Evolutionary conservation across 2,888 invertebrate genomes (phyloP), one percentile per base, ranked within the genome.

Genomic region (Pherbina coryleti): DNA sequence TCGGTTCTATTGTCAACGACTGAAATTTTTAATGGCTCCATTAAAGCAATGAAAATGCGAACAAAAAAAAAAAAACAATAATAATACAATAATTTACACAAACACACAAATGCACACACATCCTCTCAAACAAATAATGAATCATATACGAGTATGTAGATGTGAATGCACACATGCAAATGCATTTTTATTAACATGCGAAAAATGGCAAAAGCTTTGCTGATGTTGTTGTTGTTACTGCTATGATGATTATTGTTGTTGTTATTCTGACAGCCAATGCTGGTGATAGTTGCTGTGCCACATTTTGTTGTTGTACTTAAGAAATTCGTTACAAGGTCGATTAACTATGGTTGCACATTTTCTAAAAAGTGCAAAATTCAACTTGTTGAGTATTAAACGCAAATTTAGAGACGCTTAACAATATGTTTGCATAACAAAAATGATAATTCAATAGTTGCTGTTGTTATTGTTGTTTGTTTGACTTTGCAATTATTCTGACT

Each of bases 1-100:
- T 80, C 79, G 84, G 7, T 79, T 83, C 78, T 83, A 79, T 76
- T 81, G 82, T 55, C 57, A 28, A 60, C 57, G 25, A n/a, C 57
- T 60, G 25, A 28, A 60, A 60, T 60, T 60, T 22, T 28, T 22
- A 11, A 28, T 28, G 25, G 14, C 57, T 60, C 57, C 57, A 60
- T 22, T 60, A 28, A 22, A 60, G 57, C 57, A 28, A 25, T 22
- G 57, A 22, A 60, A 60, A 60, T 60, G 57, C 5, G 19, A 22
- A 19, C 11, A n/a, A 57, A 57, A 19, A 57, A 60, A 22, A 60
- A 60, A 19, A 37, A 5, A 37, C 8, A 3, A 60, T 25, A 19
- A 14, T 60, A 60, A 60, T 60, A 28, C 22, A 60, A 60, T 60
- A 9, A 60, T 14, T 25, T 25, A 60, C 57, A 60, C 19, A 19